Conservation (phyloP, 30 jellyfish, hydroid and myxozoan species). For the Aurelia sp. region DNA sequence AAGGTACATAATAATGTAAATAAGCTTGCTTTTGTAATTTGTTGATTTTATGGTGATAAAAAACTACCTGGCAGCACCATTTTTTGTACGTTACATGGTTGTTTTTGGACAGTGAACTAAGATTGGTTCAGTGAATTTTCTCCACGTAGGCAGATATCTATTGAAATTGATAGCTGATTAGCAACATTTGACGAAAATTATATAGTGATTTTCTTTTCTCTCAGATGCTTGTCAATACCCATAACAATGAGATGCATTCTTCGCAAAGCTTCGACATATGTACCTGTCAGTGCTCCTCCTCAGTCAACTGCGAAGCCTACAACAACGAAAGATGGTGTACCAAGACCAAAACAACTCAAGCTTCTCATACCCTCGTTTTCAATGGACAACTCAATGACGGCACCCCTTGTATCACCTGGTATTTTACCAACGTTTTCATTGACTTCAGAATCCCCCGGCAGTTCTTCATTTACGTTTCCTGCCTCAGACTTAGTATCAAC, state of each 20-base stretch:
- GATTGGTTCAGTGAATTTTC: too few species aligned
- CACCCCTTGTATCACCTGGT: slow-evolving; percentile 80
- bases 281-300: slow-evolving; percentile 29
- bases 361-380: slow-evolving; percentile 62
- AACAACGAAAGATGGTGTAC: slow-evolving; percentile 4
- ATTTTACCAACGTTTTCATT: slow-evolving; percentile 54
- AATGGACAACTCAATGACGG: slow-evolving; percentile 34
- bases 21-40: too few species aligned
- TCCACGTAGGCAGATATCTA: too few species aligned
- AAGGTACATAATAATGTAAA: too few species aligned
- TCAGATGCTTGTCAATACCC: slow-evolving; percentile 68
- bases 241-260: slow-evolving; percentile 76
- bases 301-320: background rate
- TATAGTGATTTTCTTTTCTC: background rate
- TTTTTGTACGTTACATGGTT: too few species aligned
- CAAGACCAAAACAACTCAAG: slow-evolving; percentile 60
- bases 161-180: too few species aligned
- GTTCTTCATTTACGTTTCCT: slow-evolving; percentile 58
- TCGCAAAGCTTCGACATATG: slow-evolving; percentile 54
- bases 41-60: too few species aligned
- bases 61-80: too few species aligned
- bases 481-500: slow-evolving; percentile 40
- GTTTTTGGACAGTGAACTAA: too few species aligned
- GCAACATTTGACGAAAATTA: background rate
- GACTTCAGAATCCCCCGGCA: slow-evolving; percentile 44